Percentiles rank a stretch among this genome's conserved stretches.
Evolutionary conservation across 2,113 vertebrate genomes (phyloP).

Genomic region (Tauraco erythrolophus): DNA sequence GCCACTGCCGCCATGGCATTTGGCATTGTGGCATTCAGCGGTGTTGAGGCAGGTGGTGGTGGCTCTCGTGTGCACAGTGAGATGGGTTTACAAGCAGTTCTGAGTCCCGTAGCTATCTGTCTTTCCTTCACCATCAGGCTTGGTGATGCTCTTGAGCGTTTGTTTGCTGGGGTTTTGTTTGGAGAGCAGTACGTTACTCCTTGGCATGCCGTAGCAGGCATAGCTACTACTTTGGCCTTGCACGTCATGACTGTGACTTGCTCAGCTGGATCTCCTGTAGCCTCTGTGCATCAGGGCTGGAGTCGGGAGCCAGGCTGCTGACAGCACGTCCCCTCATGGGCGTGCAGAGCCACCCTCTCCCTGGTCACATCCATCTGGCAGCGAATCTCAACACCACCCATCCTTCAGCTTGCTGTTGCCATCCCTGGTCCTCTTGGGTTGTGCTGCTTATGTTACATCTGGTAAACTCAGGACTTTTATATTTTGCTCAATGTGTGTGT

Average conservation of each 20-base stretch:
- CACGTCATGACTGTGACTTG: background rate
- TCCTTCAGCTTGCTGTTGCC: background rate
- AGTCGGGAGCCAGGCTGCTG: background rate
- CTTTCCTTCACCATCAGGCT: background rate
- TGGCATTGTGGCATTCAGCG: background rate
- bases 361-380: background rate
- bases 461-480: background rate
- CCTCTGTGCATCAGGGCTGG: background rate
- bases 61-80: background rate
- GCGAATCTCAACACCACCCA: background rate
- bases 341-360: background rate
- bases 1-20: fast-evolving
- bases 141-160: background rate
- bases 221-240: background rate
- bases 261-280: background rate
- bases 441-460: background rate
- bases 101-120: fast-evolving
- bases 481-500: background rate
- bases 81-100: background rate
- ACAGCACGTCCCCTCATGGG: background rate
- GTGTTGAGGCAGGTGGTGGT: fast-evolving
- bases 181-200: background rate
- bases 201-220: fast-evolving
- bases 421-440: background rate
- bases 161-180: background rate